phyloP scores from a whole-genome alignment of 1,140 invertebrate species.

The Mya arenaria region DNA sequence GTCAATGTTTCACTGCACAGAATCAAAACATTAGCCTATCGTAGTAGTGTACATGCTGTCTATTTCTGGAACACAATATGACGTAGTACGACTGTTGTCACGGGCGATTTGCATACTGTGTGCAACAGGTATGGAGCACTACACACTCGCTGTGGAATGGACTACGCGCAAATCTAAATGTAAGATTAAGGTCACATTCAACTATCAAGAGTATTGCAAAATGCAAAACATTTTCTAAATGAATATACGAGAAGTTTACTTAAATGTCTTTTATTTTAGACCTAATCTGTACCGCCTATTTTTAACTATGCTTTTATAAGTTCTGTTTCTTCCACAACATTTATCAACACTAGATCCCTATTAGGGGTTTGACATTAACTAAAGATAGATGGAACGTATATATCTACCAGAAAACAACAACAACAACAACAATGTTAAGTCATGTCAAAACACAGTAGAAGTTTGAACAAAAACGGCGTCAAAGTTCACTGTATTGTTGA shows the following conservation, averaged over 20 bases:
- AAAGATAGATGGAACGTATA: too few species aligned
- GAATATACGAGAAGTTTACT: not conserved
- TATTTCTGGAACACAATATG: constrained; percentile 72
- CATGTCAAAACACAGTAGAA: too few species aligned
- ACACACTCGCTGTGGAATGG: not conserved
- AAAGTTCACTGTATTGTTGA: too few species aligned
- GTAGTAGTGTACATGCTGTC: constrained; percentile 59
- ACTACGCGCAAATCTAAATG: not conserved
- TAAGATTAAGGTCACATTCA: not conserved
- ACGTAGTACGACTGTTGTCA: constrained; percentile 77
- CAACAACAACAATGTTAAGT: too few species aligned
- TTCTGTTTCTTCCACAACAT: too few species aligned
- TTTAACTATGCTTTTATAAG: not conserved
- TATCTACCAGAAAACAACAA: too few species aligned
- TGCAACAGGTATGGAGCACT: constrained; percentile 43
- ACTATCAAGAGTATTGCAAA: not conserved
- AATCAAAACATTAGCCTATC: constrained; percentile 67
- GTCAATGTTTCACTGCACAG: constrained; percentile 4
- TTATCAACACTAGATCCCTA: too few species aligned
- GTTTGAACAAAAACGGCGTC: too few species aligned
- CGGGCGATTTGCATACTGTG: constrained; percentile 79
- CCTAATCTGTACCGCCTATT: not conserved
- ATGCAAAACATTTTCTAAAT: not conserved
- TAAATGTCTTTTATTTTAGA: not conserved
- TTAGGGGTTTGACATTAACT: too few species aligned